Evolutionary conservation across 2,113 vertebrate genomes (phyloP).

Genomic region (Hymenochirus boettgeri): DNA sequence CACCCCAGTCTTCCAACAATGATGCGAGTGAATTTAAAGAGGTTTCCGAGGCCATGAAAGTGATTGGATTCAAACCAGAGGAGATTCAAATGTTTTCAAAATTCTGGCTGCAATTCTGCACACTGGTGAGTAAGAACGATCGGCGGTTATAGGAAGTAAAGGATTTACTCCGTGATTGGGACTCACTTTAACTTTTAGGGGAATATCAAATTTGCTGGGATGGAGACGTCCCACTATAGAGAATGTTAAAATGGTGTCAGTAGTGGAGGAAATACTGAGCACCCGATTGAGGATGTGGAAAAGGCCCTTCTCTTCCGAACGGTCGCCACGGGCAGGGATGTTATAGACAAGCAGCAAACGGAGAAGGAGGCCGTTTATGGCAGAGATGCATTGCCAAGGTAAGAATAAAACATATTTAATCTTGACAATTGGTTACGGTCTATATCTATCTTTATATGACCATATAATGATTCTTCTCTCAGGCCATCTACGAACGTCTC

Average conservation of each 20-base stretch:
- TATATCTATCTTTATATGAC: too few relatives aligned
- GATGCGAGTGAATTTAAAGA: conserved; percentile 88
- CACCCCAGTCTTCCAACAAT: conserved; percentile 81
- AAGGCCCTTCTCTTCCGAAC: conserved; percentile 92
- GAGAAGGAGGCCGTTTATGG: conserved; percentile 88
- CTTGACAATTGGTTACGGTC: too few relatives aligned
- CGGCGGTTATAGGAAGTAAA: too few relatives aligned
- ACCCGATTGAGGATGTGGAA: conserved; percentile 82
- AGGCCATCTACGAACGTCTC: conserved; percentile 95
- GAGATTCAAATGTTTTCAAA: conserved; percentile 93
- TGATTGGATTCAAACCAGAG: conserved; percentile 90
- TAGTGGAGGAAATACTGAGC: conserved; percentile 76
- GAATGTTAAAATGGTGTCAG: conserved; percentile 71
- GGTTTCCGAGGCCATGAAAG: conserved; percentile 92
- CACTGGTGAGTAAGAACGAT: conserved; percentile 72
- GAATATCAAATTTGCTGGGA: conserved; percentile 84
- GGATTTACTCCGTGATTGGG: too few relatives aligned
- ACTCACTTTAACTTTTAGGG: conserved; percentile 63
- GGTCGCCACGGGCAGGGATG: conserved; percentile 84
- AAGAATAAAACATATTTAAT: too few relatives aligned
- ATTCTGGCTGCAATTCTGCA: conserved; percentile 87
- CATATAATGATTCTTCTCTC: conserved; percentile 9
- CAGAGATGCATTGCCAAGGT: conserved; percentile 91
- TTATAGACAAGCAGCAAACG: conserved; percentile 96
- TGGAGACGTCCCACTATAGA: conserved; percentile 85